Conservation (phyloP, 2,888 invertebrate genomes). For the Rhodophaea formosa region DNA sequence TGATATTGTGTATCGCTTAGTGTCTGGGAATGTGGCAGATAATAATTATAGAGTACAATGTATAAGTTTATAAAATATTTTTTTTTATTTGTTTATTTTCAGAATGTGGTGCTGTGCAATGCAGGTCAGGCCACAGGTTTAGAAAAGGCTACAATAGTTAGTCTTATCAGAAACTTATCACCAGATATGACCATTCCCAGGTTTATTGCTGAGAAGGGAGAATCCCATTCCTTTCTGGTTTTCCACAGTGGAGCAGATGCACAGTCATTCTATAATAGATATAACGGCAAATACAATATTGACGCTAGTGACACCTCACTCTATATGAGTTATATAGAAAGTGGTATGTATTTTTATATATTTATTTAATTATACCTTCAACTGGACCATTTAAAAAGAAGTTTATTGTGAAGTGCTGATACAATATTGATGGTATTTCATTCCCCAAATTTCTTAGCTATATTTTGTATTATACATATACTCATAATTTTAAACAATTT, state of each 20-base stretch:
- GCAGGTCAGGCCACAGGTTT: slow-evolving; percentile 92
- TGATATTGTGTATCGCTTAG: no score
- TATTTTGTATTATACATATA: no score
- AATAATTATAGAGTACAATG: no score
- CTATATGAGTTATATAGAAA: slow-evolving; percentile 84
- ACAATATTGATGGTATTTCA: no score
- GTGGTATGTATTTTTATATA: slow-evolving; percentile 78
- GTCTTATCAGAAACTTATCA: slow-evolving; percentile 78
- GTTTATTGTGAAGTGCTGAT: no score
- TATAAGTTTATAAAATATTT: background rate
- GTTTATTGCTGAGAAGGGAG: slow-evolving; percentile 87
- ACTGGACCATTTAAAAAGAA: no score
- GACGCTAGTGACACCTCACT: slow-evolving; percentile 82
- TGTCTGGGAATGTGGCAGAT: no score
- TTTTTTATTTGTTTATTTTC: slow-evolving; percentile 40
- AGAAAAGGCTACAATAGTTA: slow-evolving; percentile 82
- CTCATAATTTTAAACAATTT: slow-evolving; percentile 25
- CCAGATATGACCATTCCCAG: slow-evolving; percentile 79
- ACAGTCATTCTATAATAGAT: slow-evolving; percentile 73
- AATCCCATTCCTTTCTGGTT: slow-evolving; percentile 90
- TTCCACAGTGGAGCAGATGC: slow-evolving; percentile 80
- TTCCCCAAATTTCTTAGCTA: no score
- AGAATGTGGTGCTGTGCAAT: slow-evolving; percentile 91
- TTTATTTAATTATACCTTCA: no score
- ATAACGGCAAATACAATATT: slow-evolving; percentile 82